Base-by-base conservation (phyloP, 2,797 vertebrate genomes). In the Phoebastria nigripes region DNA sequence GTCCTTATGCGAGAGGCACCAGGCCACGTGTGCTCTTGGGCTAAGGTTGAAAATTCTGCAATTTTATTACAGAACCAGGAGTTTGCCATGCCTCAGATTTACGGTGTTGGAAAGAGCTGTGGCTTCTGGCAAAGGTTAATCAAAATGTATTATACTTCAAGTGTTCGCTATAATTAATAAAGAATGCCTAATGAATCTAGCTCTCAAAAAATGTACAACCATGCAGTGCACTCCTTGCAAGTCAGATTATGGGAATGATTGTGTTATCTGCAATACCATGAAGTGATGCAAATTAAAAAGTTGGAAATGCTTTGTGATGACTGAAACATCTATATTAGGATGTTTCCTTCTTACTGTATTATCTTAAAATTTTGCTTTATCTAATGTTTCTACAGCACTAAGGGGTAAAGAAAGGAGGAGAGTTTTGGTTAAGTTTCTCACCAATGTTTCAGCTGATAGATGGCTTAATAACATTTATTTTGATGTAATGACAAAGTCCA, bases 291-390 rank as follows among this genome's bases (percentile, higher is more conserved):
- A 21, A n/a, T 21, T 6, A 6, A 39, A 44, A 67, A 80, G 61
- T 47, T 59, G 14, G 56, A 18, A 74, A 44, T 4, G 74, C 70
- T 84, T 54, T 22, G 58, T 31, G 42, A n/a, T 1, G 47, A 58
- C 56, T 1, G 9, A n/a, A 82, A 70, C 62, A 21, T 19, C 52
- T 20, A 4, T 1, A 6, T 29, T 2, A 12, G 47, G 61, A 71
- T 13, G 35, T 41, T 47, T n/a, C 59, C 35, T 39, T 69, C 63
- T 58, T 8, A 3, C 0, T 2, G 21, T 0, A 5, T 26, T 3
- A 15, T 3, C 71, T 47, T 8, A 33, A 80, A 82, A 63, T n/a
- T 2, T 42, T 37, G 4, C 24, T 24, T 72, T 58, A 7, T 24
- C 63, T 15, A 0, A 5, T 2, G 3, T 15, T 71, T 49, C 79